Evolutionary conservation across 2,113 vertebrate species (phyloP).

Genomic region (Hypocryptadius cinnamomeus): DNA sequence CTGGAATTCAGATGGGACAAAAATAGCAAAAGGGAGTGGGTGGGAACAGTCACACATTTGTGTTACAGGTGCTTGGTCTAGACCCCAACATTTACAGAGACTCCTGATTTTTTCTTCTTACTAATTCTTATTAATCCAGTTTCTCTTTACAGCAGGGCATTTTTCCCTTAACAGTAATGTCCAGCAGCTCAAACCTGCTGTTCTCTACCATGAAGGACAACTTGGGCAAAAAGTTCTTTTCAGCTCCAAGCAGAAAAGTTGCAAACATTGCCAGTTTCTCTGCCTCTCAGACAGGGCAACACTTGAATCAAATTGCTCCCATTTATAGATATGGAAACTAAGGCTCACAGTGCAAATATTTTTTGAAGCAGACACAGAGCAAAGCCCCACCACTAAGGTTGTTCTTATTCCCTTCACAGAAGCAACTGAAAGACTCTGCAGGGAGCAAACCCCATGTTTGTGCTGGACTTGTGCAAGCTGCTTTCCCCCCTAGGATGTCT

Average conservation of each 20-base stretch:
- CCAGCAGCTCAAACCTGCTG: background rate
- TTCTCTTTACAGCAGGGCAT: background rate
- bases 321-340: background rate
- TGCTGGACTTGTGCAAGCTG: background rate
- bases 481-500: background rate
- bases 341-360: background rate
- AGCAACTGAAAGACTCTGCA: background rate
- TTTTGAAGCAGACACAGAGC: background rate
- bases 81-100: background rate
- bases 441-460: background rate
- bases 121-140: background rate
- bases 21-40: conserved; percentile 44
- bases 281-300: background rate
- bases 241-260: background rate
- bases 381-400: background rate
- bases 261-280: background rate
- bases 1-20: conserved; percentile 17
- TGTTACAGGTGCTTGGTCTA: conserved; percentile 46
- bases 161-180: background rate
- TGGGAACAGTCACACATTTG: conserved; percentile 15
- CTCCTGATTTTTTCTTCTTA: background rate
- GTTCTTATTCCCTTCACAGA: background rate
- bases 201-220: background rate
- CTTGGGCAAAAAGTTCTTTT: background rate
- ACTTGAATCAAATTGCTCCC: background rate